These are phyloP conservation scores for Cladopsammia gracilis DNA, from an alignment of 64 coral and sea anemone genomes.

Conservation along the genomic window DNA sequence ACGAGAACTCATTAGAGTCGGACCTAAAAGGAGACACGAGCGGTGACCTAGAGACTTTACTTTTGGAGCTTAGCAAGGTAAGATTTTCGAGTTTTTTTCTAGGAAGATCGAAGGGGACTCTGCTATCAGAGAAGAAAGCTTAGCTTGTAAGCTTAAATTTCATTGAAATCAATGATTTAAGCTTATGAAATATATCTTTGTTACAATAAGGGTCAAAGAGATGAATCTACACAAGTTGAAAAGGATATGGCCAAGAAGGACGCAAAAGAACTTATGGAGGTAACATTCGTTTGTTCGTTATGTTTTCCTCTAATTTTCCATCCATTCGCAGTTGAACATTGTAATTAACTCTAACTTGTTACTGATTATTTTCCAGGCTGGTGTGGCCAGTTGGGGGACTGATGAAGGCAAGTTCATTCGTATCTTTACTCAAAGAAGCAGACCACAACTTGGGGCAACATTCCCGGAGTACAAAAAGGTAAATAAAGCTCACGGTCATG, in stretches of 20 bases:
- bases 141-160: not conserved
- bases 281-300: not conserved
- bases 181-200: too few species aligned
- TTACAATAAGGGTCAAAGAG: conserved; percentile 72
- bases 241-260: conserved; percentile 81
- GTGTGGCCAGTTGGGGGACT: conserved; percentile 83
- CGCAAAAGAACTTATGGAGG: conserved; percentile 80
- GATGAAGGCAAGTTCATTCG: conserved; percentile 88
- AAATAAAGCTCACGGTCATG: not conserved
- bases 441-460: conserved; percentile 78
- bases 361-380: conserved; percentile 32
- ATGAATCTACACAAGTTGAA: conserved; percentile 77
- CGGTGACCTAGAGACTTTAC: conserved; percentile 78
- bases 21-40: conserved; percentile 81
- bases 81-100: not conserved
- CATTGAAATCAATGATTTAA: not conserved
- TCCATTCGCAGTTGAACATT: too few species aligned
- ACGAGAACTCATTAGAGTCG: conserved; percentile 54
- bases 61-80: conserved; percentile 83
- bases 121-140: not conserved
- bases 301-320: too few species aligned
- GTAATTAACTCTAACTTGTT: not conserved
- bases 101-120: not conserved
- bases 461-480: conserved; percentile 88
- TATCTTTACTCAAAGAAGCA: conserved; percentile 88